Base-by-base conservation (phyloP, 1,140 invertebrate species). In the Hylyphantes graminicola region DNA sequence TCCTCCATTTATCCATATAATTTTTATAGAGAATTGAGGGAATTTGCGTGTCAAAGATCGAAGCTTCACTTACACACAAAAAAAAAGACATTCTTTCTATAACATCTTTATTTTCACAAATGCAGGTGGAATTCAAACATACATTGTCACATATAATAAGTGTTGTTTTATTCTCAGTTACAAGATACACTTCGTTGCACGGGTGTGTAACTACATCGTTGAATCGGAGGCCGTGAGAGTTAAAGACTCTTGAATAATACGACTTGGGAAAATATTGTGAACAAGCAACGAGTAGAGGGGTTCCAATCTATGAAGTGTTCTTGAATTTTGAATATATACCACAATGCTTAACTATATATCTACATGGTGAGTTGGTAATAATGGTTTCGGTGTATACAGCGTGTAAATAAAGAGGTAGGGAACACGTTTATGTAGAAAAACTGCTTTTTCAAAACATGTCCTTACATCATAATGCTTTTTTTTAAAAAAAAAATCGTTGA, bases 161-260 rank as follows among this genome's bases (percentile, higher is more conserved):
- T 76, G 74, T 59, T 55, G 48, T 76, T 51, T 76, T 50, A 51
- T 63, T 76, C 72, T 57, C 72, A 74, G 72, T 35, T 76, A 76
- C 74, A 76, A 76, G 74, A 64, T 48, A 76, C 74, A 76, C 74
- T 76, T 76, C 74, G 74, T 76, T 76, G 74, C 59, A 76, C 50
- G 59, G 74, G 35, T 76, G 74, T 76, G 72, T 57, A 74, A 61
- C 74, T 74, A 74, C 72, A 74, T 74, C 72, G 72, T 74, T 74
- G 72, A 74, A 74, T 57, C 35, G 51, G 68, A 70, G 19, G 54
- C 13, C 17, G 64, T 67, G 68, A 53, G 68, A 70, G 50, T 53
- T 70, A 17, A n/a, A 70, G 68, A 48, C 9, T 74, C 11, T 74
- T 35, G 35, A 74, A 21, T 57, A 74, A 59, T 74, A 57, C 72